Percentiles rank a stretch among this genome's conserved stretches.
phyloP scores from a whole-genome alignment of 2,888 invertebrate species.

The Andrena praecox region DNA sequence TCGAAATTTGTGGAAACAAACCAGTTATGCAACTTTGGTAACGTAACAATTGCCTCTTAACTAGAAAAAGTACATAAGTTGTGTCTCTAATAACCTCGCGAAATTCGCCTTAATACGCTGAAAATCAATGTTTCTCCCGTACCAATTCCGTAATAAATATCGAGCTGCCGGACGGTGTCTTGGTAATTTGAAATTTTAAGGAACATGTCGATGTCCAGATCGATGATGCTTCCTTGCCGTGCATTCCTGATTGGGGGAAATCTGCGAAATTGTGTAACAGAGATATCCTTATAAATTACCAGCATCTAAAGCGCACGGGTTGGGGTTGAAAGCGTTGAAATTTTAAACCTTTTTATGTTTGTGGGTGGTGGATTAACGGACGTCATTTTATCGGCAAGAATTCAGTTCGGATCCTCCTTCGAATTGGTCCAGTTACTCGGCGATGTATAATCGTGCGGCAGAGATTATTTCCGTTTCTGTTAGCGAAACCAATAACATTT shows the following conservation, averaged over 20 bases:
- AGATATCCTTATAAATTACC: background rate
- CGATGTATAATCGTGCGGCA: constrained; percentile 11
- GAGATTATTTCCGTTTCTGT: background rate
- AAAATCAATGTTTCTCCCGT: constrained; percentile 74
- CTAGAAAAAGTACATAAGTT: constrained; percentile 85
- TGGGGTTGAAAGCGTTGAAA: background rate
- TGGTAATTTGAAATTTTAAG: constrained; percentile 94
- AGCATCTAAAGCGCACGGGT: constrained; percentile 1
- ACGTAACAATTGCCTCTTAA: constrained; percentile 95
- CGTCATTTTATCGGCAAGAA: constrained; percentile 52
- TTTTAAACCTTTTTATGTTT: constrained; percentile 54
- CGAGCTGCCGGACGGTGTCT: constrained; percentile 95
- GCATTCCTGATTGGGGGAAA: constrained; percentile 57
- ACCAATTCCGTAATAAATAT: constrained; percentile 98
- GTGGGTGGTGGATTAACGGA: constrained; percentile 30
- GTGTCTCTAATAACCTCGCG: background rate
- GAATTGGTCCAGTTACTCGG: constrained; percentile 15
- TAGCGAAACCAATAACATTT: background rate
- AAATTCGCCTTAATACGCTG: constrained; percentile 11
- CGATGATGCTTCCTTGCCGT: constrained; percentile 90
- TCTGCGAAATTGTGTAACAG: constrained; percentile 4
- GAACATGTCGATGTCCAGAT: constrained; percentile 92
- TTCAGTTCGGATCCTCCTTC: background rate
- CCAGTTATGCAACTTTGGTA: constrained; percentile 98
- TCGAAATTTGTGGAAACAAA: constrained; percentile 94